These are phyloP conservation scores for Hyaena hyaena DNA, from an alignment of 2,113 vertebrate species.

Conservation along the genomic window DNA sequence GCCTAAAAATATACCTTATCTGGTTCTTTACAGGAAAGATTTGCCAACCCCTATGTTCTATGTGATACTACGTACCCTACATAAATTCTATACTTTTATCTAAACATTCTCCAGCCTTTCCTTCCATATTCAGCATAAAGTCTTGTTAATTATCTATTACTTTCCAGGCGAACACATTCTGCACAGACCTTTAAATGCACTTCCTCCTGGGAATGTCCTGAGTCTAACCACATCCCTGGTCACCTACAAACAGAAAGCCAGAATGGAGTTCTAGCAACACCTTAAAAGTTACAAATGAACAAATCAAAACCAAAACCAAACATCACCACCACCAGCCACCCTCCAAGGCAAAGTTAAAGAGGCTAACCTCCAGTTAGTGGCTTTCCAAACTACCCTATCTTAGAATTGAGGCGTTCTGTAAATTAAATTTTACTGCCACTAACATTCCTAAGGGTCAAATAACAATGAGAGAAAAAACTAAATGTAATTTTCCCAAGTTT, in stretches of 20 bases:
- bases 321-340: not conserved
- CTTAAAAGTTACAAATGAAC: not conserved
- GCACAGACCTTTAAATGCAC: not conserved
- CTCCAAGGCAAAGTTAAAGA: not conserved
- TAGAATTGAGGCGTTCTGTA: not conserved
- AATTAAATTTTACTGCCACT: not conserved
- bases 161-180: not conserved
- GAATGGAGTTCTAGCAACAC: not conserved
- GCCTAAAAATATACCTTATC: not conserved
- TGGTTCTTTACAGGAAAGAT: not conserved
- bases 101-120: not conserved
- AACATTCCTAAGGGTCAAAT: not conserved
- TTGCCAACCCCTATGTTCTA: not conserved
- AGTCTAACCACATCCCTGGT: not conserved
- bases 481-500: not conserved
- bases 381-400: not conserved
- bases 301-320: slow-evolving; percentile 2
- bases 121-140: not conserved
- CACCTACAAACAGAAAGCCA: slow-evolving; percentile 7
- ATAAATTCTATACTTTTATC: slow-evolving; percentile 12
- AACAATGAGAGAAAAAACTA: not conserved
- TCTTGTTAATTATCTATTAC: not conserved
- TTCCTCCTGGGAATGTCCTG: not conserved
- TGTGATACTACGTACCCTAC: not conserved
- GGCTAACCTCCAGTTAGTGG: not conserved